Conservation (phyloP, 1,140 invertebrate genomes). For the Bombus superbus region DNA sequence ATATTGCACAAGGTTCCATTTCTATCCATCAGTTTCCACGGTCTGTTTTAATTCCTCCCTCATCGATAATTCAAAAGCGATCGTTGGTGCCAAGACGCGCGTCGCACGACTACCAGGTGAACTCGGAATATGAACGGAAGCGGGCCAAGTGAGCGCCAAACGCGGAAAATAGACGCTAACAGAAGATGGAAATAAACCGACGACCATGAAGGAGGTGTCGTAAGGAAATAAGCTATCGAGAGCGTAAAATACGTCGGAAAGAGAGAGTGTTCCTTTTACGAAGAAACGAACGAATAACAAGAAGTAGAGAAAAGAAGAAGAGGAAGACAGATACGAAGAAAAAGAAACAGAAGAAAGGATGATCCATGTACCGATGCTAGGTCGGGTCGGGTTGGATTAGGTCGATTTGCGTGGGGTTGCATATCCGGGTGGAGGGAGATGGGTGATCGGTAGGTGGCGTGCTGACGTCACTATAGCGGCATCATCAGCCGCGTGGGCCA, state of each 20-base stretch:
- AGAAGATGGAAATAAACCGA: slow-evolving; percentile 16
- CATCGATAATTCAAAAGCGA: slow-evolving; percentile 45
- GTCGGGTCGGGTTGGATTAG: slow-evolving; percentile 53
- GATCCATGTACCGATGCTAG: slow-evolving; percentile 47
- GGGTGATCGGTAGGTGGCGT: slow-evolving; percentile 66
- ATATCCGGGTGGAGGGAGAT: slow-evolving; percentile 44
- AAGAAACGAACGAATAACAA: background rate
- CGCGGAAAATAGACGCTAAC: background rate
- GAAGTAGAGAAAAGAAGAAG: background rate
- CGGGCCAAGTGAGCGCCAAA: slow-evolving; percentile 11
- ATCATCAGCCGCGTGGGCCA: slow-evolving; percentile 73
- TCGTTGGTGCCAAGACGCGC: slow-evolving; percentile 24
- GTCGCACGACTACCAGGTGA: background rate
- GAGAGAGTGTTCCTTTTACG: background rate
- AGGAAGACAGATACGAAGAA: background rate
- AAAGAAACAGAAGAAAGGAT: slow-evolving; percentile 13
- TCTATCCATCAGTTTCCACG: slow-evolving; percentile 4
- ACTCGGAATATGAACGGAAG: background rate
- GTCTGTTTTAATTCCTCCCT: slow-evolving; percentile 12
- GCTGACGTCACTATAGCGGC: slow-evolving; percentile 75
- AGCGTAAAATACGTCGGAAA: background rate
- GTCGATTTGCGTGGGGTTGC: slow-evolving; percentile 39
- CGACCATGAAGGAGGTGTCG: background rate
- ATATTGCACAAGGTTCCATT: background rate
- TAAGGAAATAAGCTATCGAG: background rate